Conservation (phyloP, 2,797 vertebrate species). For the Sebastes hubbsi region DNA sequence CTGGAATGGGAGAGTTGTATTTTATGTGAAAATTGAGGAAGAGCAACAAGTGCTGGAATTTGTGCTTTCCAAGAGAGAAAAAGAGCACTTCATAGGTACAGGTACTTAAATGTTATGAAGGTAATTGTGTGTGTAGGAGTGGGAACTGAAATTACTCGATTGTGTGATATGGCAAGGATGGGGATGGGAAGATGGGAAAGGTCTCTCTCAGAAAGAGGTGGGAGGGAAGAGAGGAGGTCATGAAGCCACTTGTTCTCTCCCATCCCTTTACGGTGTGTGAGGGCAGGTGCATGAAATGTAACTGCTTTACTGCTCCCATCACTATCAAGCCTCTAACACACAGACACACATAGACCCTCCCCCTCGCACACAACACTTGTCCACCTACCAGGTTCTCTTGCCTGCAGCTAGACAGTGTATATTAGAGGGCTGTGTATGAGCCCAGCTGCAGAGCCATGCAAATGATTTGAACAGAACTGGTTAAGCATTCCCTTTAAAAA, state of each 20-base stretch:
- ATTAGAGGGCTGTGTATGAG: conserved; percentile 35
- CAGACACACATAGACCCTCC: neutral
- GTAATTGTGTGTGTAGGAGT: conserved; percentile 9
- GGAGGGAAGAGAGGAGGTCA: neutral
- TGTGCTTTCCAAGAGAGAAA: neutral
- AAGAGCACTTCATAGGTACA: neutral
- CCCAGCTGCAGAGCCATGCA: conserved; percentile 47
- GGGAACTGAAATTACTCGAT: conserved; percentile 12
- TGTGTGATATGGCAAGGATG: neutral
- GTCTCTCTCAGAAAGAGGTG: neutral
- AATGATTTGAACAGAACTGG: conserved; percentile 48
- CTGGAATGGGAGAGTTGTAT: neutral
- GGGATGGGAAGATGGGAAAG: neutral
- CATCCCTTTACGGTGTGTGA: conserved; percentile 49
- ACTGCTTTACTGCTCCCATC: conserved; percentile 45
- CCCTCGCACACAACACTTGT: conserved; percentile 36
- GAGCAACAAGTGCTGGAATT: neutral
- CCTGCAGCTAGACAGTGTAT: conserved; percentile 42
- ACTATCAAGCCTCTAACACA: neutral
- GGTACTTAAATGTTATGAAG: conserved; percentile 1
- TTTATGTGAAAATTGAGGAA: neutral
- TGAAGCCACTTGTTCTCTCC: conserved; percentile 46
- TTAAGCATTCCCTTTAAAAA: conserved; percentile 73
- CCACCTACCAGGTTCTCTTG: conserved; percentile 46
- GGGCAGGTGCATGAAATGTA: conserved; percentile 64